These are phyloP conservation scores for Ptychadena robeensis DNA, from an alignment of 2,797 vertebrate genomes.

Conservation along the genomic window DNA sequence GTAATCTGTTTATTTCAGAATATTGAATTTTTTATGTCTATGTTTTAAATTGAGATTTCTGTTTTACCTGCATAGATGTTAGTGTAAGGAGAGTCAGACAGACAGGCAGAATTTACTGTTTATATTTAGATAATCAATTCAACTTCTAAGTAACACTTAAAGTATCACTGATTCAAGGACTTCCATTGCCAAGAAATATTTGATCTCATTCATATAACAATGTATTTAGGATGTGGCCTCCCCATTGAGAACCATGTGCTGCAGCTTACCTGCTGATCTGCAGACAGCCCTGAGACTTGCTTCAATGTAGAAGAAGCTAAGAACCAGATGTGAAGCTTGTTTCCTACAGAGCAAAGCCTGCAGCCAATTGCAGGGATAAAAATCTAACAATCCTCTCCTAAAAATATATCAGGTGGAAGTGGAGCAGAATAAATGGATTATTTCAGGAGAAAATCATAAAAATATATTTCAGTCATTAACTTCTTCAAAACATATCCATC, in stretches of 20 bases:
- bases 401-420: background rate
- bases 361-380: too few relatives aligned
- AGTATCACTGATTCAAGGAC: background rate
- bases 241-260: background rate
- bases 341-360: too few relatives aligned
- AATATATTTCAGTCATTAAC: background rate
- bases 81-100: too few relatives aligned
- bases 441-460: background rate
- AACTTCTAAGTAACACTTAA: background rate
- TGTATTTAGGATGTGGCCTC: background rate
- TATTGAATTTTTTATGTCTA: too few relatives aligned
- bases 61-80: too few relatives aligned
- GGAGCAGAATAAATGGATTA: background rate
- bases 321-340: slow-evolving; percentile 4
- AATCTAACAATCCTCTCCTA: background rate
- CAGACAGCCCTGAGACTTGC: background rate
- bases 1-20: too few relatives aligned
- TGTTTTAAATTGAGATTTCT: too few relatives aligned
- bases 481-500: slow-evolving; percentile 58
- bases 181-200: background rate
- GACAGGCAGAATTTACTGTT: background rate
- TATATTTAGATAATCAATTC: background rate
- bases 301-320: slow-evolving; percentile 5
- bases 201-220: background rate
- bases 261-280: background rate